Evolutionary conservation across 2,113 vertebrate species (phyloP), one percentile per base, ranked within the genome.

Genomic region (Rhombomys opimus): DNA sequence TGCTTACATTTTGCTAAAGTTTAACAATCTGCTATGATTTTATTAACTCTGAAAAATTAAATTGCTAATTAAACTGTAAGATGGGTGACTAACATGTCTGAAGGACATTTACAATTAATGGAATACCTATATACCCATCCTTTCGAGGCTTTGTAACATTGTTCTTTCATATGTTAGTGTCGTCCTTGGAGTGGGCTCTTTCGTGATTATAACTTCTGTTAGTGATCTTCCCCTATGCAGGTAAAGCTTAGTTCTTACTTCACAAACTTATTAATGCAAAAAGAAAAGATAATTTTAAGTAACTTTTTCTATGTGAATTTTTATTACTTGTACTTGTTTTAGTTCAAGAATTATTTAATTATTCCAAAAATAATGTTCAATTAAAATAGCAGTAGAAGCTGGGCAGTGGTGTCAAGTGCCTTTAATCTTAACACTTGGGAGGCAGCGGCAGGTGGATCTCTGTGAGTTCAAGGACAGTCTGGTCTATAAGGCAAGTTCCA

Each of bases 191-290:
- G 46, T 91, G 67, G 46, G 73, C 27, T 72, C n/a, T 81, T 46
- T 63, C 65, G 35, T 80, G 50, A 72, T 65, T 50, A 50, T 72
- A 72, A 59, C 85, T 95, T 95, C 59, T 84, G 38, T 59, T 85
- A 75, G 12, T 77, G 50, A 89, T 52, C 25, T 89, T n/a, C 63
- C 82, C 22, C 25, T 15, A 61, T 61, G 50, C 73, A 77, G 38
- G 91, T 77, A 70, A 89, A 18, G 12, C 68, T 85, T 80, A 12
- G 73, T 82, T 92, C 81, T 82, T 92, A 75, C 23, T 76, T 73
- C 88, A 61, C 59, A 38, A 59, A 89, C 27, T 8, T 77, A 70
- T 89, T 52, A 85, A 84, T 52, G 20, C 6, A 77, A 93, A 93
- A 35, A 59, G 32, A 32, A 35, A 20, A 84, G 87, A 89, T 27